These are phyloP conservation scores for Laupala kohalensis DNA, from an alignment of 1,140 invertebrate species.

Conservation along the genomic window DNA sequence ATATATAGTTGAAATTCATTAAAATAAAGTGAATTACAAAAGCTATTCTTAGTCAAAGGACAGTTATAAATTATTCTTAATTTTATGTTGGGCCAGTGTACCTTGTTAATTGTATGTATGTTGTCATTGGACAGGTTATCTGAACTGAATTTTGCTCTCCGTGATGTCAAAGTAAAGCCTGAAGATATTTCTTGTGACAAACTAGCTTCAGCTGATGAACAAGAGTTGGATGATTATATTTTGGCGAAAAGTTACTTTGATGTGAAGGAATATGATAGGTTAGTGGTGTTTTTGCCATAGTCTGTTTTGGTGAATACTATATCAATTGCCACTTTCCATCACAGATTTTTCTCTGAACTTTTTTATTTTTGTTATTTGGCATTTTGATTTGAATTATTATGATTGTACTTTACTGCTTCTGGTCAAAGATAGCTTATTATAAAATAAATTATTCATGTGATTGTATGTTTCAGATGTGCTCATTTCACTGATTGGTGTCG, in stretches of 20 bases:
- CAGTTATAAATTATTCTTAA: not conserved
- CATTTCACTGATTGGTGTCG: constrained; percentile 62
- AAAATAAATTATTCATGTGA: not conserved
- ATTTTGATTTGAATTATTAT: constrained; percentile 1
- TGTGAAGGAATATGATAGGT: constrained; percentile 74
- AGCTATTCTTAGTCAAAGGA: not conserved
- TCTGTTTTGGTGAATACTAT: no score
- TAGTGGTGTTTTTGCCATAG: constrained; percentile 6
- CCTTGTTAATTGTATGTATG: constrained; percentile 1
- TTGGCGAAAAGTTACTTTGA: constrained; percentile 85
- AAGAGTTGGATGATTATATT: constrained; percentile 58
- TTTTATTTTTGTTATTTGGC: not conserved
- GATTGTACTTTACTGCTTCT: not conserved
- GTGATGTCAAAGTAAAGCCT: constrained; percentile 41
- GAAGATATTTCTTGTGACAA: constrained; percentile 27
- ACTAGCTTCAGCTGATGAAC: constrained; percentile 28
- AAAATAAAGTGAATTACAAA: not conserved
- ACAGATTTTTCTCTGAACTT: constrained; percentile 3
- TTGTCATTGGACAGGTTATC: constrained; percentile 43
- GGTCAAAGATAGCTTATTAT: not conserved
- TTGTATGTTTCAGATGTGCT: constrained; percentile 46
- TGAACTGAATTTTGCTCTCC: constrained; percentile 65
- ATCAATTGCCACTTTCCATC: no score
- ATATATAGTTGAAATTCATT: not conserved
- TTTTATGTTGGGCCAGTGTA: not conserved